Evolutionary conservation across 2,888 invertebrate genomes (phyloP), one percentile per base, ranked within the genome.

Genomic region (Phengaris alcon): DNA sequence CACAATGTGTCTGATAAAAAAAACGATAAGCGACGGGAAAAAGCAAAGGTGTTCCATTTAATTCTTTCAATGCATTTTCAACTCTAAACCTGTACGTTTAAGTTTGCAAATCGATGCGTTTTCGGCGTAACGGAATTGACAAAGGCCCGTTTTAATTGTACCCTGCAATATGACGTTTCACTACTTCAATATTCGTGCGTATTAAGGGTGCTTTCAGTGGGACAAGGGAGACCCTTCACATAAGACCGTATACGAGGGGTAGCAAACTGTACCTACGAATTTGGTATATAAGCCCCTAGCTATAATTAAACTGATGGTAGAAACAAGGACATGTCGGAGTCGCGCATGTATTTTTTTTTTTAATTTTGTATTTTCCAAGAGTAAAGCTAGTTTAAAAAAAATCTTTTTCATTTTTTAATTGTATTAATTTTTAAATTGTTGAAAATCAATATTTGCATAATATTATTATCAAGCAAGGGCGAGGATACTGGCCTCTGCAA

Each of bases 131-230:
- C 81, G 80, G 81, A 81, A 81, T 57, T 70, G 72, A 79, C 79
- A 79, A 78, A 76, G 77, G 76, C 72, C 83, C 77, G 82, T 83
- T 86, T 85, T 88, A 87, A 90, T 89, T 84, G 86, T 86, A 86
- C 87, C 87, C 84, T 87, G 89, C 88, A 90, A 90, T 87, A 88
- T 91, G 90, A 91, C 89, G 90, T 86, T 87, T 87, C 90, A 89
- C 91, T 88, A 89, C 83, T 90, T 90, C 89, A 91, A 91, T 91
- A 92, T 92, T 91, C 88, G 82, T 92, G 91, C 88, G 82, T 82
- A 87, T 87, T 87, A 89, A 85, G 86, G 90, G 87, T 87, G 90
- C 86, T 87, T 85, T 88, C 35, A 4, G 35, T 9, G 15, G 51
- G 51, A 51, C 7, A 90, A 90, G 90, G 86, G 86, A 35, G 82